Conservation (phyloP, 1,140 invertebrate genomes). For the Potamilus streckersoni region DNA sequence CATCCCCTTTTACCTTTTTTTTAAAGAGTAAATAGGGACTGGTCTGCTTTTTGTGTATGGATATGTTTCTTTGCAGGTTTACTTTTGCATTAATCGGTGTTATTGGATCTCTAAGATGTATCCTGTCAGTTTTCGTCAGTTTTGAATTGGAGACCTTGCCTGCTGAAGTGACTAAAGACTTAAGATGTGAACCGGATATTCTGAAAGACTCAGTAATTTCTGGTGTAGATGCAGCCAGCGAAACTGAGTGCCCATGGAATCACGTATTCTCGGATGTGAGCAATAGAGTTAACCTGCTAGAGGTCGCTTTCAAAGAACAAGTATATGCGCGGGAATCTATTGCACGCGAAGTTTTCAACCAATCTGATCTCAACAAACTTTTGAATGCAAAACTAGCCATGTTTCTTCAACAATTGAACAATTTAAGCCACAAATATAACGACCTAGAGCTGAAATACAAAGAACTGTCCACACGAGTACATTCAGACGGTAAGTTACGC, state of each 20-base stretch:
- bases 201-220: neutral
- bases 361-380: slow-evolving; percentile 40
- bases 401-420: slow-evolving; percentile 33
- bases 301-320: slow-evolving; percentile 52
- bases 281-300: slow-evolving; percentile 40
- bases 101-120: slow-evolving; percentile 18
- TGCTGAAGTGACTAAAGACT: neutral
- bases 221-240: neutral
- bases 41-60: too few species aligned
- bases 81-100: slow-evolving; percentile 23
- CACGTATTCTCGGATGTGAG: slow-evolving; percentile 38
- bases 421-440: slow-evolving; percentile 23
- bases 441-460: slow-evolving; percentile 28
- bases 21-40: too few species aligned
- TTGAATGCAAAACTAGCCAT: slow-evolving; percentile 38
- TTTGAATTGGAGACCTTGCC: neutral
- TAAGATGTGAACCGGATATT: neutral
- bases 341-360: slow-evolving; percentile 47
- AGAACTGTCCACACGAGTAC: slow-evolving; percentile 32
- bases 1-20: too few species aligned
- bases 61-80: slow-evolving; percentile 22
- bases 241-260: slow-evolving; percentile 31
- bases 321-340: slow-evolving; percentile 44
- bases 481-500: slow-evolving; percentile 40
- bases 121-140: slow-evolving; percentile 1